Percentiles rank a stretch among this genome's conserved stretches.
These are phyloP conservation scores for Neuroterus valhalla DNA, from an alignment of 1,140 invertebrate genomes.

Conservation along the genomic window DNA sequence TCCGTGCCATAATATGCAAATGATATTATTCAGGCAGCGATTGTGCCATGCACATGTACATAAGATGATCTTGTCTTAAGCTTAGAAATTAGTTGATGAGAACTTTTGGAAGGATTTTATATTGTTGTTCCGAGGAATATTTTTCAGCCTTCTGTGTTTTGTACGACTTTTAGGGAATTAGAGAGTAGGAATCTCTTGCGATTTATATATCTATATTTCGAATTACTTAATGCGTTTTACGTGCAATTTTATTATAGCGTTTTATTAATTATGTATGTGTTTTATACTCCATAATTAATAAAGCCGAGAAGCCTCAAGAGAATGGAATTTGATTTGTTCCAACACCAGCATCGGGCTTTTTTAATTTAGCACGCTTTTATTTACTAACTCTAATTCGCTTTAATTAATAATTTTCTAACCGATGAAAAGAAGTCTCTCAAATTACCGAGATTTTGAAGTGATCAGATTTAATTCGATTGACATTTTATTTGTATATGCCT, in stretches of 20 bases:
- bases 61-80: neutral
- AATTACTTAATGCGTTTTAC: constrained; percentile 19
- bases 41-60: constrained; percentile 22
- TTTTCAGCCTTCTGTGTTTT: constrained; percentile 13
- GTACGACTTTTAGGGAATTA: neutral
- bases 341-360: constrained; percentile 6
- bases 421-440: neutral
- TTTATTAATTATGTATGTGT: constrained; percentile 56
- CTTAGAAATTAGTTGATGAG: constrained; percentile 12
- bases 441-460: neutral
- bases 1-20: constrained; percentile 2
- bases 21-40: neutral
- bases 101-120: constrained; percentile 13
- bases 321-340: neutral
- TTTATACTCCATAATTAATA: constrained; percentile 26
- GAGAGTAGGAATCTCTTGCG: neutral
- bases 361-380: neutral
- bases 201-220: constrained; percentile 4
- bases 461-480: too few relatives aligned
- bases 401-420: neutral
- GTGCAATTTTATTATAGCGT: constrained; percentile 3
- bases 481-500: too few relatives aligned
- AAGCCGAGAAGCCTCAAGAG: constrained; percentile 3
- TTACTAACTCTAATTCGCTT: neutral
- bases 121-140: constrained; percentile 4